Evolutionary conservation across 2,113 vertebrate species (phyloP), one percentile per base, ranked within the genome.

Genomic region (Labrus mixtus): DNA sequence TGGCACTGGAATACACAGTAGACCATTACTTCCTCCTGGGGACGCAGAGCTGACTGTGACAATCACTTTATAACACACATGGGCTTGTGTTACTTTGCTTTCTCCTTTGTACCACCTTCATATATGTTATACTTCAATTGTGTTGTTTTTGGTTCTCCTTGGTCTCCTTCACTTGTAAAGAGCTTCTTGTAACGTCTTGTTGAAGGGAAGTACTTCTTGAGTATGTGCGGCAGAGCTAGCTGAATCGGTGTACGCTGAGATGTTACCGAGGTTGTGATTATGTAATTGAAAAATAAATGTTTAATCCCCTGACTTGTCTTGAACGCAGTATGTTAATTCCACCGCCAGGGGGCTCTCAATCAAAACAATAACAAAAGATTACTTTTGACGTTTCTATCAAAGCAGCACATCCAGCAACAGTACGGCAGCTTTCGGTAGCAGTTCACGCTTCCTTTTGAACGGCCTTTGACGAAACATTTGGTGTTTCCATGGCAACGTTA

Each of bases 251-350:
- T 45, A 54, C 75, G 43, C 36, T 73, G 20, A 65, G 22, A 56
- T 61, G 37, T 82, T 33, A 63, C 37, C 45, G 68, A 78, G 71
- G 43, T 59, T 73, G 60, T 80, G 29, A 71, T 79, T 51, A 69
- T 87, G 58, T 76, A 82, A 58, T 51, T 76, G 53, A 69, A 83
- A 25, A 90, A 89, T 89, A 90, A 90, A 92, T 63, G 19, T 75
- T 79, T 68, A 75, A 84, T 76, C 63, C 61, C 9, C 19, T n/a
- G 17, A 3, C 58, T 67, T 70, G 8, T 6, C 11, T 48, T 48
- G 5, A 29, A 29, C 2, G 29, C 5, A 2, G 29, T 2, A 33
- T 33, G 29, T 33, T 6, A 33, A 33, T 33, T 33, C 29, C 29
- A 6, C 29, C 29, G 29, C 29, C 29, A 33, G 4, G 6, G 29